These are phyloP conservation scores for Pedicia rivosa DNA, from an alignment of 2,888 invertebrate genomes.

Conservation along the genomic window DNA sequence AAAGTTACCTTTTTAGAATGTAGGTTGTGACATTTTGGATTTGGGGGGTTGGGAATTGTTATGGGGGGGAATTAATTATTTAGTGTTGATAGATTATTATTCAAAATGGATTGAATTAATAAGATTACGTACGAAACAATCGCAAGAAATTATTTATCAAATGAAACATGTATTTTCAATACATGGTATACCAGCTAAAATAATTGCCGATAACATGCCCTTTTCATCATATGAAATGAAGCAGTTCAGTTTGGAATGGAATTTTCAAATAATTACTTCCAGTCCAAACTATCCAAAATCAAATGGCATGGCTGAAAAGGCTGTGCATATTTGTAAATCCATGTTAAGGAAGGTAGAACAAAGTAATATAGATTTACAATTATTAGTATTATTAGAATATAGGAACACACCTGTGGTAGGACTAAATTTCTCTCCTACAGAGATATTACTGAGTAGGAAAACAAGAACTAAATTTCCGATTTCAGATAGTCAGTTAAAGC, in stretches of 20 bases:
- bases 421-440: constrained; percentile 12
- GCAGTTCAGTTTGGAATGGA: constrained; percentile 8
- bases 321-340: no score
- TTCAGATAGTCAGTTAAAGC: no score
- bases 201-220: constrained; percentile 11
- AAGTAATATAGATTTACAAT: constrained; percentile 9
- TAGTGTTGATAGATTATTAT: constrained; percentile 9
- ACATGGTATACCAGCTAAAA: constrained; percentile 11
- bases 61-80: constrained; percentile 10
- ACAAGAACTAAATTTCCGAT: constrained; percentile 12
- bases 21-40: constrained; percentile 11
- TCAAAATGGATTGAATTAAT: constrained; percentile 13
- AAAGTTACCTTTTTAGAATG: constrained; percentile 10
- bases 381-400: constrained; percentile 14
- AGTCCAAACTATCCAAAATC: constrained; percentile 10
- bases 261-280: constrained; percentile 7
- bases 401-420: constrained; percentile 13
- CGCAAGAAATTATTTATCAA: neutral
- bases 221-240: constrained; percentile 8
- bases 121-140: constrained; percentile 12
- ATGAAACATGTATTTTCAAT: constrained; percentile 8
- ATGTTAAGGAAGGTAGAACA: constrained; percentile 5
- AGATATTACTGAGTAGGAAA: constrained; percentile 12
- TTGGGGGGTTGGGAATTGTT: no score
- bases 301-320: constrained; percentile 10